phyloP scores from a whole-genome alignment of 1,140 invertebrate genomes.

The Bilobella aurantiaca region DNA sequence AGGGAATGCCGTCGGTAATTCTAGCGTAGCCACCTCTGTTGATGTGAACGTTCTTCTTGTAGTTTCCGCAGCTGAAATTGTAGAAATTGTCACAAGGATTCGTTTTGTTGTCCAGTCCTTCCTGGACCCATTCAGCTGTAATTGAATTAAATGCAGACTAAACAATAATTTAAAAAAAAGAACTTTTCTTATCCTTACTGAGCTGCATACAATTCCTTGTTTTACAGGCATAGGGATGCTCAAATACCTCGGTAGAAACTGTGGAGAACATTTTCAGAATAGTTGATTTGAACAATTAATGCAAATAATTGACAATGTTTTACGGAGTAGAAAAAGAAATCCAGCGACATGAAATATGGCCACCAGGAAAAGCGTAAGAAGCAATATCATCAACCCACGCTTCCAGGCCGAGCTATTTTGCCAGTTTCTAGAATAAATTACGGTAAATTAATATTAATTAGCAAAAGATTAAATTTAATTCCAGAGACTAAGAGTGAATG shows the following conservation, averaged over 20 bases:
- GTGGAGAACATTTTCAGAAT: not conserved
- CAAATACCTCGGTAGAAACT: constrained; percentile 7
- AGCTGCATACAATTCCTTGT: constrained; percentile 14
- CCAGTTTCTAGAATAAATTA: not conserved
- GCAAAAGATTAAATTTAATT: no score
- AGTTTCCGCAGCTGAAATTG: constrained; percentile 75
- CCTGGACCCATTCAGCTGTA: constrained; percentile 13
- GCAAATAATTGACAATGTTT: no score
- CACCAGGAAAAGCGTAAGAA: not conserved
- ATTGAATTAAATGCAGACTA: not conserved
- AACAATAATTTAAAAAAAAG: not conserved
- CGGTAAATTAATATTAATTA: not conserved
- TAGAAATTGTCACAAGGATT: constrained; percentile 84
- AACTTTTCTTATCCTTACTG: constrained; percentile 14
- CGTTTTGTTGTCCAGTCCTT: constrained; percentile 63
- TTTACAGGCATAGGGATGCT: constrained; percentile 18
- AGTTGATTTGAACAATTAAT: not conserved
- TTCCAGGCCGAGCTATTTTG: not conserved
- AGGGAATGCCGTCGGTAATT: constrained; percentile 1
- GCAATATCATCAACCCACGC: not conserved
- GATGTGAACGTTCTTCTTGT: constrained; percentile 40
- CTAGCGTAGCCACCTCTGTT: no score
- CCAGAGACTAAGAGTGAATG: not conserved
- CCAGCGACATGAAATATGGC: not conserved
- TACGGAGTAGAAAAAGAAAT: not conserved